Conservation (phyloP, 2,888 invertebrate genomes). For the Venustoraphidia nigricollis region DNA sequence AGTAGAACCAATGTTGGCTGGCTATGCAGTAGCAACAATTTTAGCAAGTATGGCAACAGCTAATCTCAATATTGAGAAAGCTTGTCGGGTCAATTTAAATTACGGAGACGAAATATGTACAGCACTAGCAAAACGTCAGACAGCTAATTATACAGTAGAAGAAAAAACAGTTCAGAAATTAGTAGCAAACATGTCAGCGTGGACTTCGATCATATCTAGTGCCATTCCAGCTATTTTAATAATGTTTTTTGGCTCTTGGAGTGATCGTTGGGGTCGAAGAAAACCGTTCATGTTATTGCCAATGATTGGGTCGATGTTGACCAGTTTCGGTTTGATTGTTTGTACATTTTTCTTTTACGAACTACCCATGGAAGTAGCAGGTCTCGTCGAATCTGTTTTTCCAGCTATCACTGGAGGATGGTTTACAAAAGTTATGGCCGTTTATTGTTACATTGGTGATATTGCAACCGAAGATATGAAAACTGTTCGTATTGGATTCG, state of each 20-base stretch:
- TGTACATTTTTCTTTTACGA: conserved; percentile 69
- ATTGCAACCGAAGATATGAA: conserved; percentile 28
- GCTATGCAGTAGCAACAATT: conserved; percentile 39
- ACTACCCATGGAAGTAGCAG: conserved; percentile 66
- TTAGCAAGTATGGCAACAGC: conserved; percentile 27
- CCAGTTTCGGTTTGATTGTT: conserved; percentile 43
- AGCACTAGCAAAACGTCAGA: conserved; percentile 36
- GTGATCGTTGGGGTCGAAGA: conserved; percentile 25
- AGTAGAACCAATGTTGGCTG: conserved; percentile 46
- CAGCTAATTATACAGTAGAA: conserved; percentile 36
- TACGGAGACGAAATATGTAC: conserved; percentile 28
- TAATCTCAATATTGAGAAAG: conserved; percentile 37
- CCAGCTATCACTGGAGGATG: conserved; percentile 64
- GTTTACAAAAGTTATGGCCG: conserved; percentile 13
- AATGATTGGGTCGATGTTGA: background rate
- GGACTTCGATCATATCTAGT: conserved; percentile 13
- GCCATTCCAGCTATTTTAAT: conserved; percentile 30
- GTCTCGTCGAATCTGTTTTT: conserved; percentile 65
- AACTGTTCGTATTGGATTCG: conserved; percentile 34
- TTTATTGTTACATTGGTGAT: too few relatives aligned
- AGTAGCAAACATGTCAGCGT: conserved; percentile 20
- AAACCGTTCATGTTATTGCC: too few relatives aligned
- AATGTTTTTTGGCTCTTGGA: conserved; percentile 35
- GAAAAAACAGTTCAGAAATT: conserved; percentile 38
- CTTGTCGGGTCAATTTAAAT: conserved; percentile 33